Conservation (phyloP, 2,797 vertebrate genomes). For the Eulemur mongoz region DNA sequence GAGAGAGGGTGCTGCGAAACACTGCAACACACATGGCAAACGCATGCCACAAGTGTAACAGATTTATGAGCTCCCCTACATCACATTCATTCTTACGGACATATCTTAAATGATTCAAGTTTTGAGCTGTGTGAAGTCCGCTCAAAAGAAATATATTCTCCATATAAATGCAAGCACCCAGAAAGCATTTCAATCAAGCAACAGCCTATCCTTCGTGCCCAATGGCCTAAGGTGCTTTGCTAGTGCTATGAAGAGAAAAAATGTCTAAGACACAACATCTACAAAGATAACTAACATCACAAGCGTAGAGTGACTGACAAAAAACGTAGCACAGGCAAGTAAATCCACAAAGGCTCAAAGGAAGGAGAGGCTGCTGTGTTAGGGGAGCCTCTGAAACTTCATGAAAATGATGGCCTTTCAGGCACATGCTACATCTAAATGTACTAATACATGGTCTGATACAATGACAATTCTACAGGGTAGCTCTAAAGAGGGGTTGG, state of each 20-base stretch:
- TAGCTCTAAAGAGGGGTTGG: not conserved
- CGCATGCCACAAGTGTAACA: rapidly evolving
- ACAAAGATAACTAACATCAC: not conserved
- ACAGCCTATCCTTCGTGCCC: not conserved
- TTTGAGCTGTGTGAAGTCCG: not conserved
- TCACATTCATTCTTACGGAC: not conserved
- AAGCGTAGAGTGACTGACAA: not conserved
- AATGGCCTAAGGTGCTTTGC: not conserved
- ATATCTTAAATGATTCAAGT: not conserved
- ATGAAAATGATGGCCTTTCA: not conserved
- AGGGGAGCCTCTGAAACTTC: not conserved
- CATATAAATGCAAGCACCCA: not conserved
- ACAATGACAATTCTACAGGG: not conserved
- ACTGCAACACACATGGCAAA: not conserved
- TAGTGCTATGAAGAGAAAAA: not conserved
- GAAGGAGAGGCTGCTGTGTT: not conserved
- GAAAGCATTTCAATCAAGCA: not conserved
- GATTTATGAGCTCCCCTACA: not conserved
- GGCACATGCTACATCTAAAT: not conserved
- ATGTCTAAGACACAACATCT: not conserved
- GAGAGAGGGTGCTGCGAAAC: not conserved
- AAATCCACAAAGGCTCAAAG: too few species aligned
- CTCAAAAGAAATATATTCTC: not conserved
- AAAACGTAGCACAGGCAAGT: not conserved
- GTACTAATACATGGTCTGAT: not conserved